phyloP scores from a whole-genome alignment of 2,113 vertebrate genomes.

The Erinaceus europaeus region DNA sequence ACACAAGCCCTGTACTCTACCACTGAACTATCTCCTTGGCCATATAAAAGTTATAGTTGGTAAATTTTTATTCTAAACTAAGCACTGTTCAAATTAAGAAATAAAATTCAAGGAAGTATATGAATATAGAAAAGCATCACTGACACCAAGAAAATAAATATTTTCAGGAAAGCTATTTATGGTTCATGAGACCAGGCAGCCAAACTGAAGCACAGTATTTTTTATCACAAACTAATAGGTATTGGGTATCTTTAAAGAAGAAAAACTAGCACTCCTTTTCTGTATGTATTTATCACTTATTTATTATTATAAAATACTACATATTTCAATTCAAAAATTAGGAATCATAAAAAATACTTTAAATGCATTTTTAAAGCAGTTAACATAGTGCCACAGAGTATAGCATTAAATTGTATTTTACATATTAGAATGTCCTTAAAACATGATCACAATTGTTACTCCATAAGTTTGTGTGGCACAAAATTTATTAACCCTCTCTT shows the following conservation, averaged over 20 bases:
- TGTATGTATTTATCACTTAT: neutral
- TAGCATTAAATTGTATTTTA: neutral
- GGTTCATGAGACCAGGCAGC: neutral
- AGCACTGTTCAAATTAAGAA: neutral
- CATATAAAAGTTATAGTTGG: too few relatives aligned
- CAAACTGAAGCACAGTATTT: conserved; percentile 13
- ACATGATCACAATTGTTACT: neutral
- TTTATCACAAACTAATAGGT: neutral
- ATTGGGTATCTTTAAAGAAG: neutral
- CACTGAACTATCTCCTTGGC: too few relatives aligned
- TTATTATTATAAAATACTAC: conserved; percentile 17
- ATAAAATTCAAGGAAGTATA: neutral
- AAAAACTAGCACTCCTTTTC: neutral
- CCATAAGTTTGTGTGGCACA: neutral
- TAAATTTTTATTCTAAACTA: conserved; percentile 10
- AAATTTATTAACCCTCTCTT: neutral
- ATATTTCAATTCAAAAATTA: neutral
- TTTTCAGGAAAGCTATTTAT: neutral
- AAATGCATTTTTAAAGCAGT: neutral
- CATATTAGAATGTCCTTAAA: neutral
- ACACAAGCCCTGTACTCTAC: conserved; percentile 5
- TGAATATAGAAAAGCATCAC: neutral
- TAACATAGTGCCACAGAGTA: neutral
- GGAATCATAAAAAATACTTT: neutral
- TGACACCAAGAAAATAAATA: neutral